Base-by-base conservation (phyloP, 2,888 invertebrate species). In the Myopa tessellatipennis region DNA sequence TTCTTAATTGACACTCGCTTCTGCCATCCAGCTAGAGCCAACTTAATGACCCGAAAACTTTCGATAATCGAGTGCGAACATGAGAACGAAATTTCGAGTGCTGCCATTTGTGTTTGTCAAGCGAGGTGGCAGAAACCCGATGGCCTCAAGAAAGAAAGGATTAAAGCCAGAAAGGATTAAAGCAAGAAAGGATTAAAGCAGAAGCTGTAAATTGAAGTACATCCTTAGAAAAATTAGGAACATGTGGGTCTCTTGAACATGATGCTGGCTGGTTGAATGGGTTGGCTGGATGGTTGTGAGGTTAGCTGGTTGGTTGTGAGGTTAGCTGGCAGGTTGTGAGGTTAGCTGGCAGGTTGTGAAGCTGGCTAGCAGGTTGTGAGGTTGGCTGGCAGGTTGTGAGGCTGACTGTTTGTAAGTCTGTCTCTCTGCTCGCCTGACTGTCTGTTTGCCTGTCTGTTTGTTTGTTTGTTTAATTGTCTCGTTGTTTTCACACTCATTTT, bases 11-110 rank as follows among this genome's bases (percentile, higher is more conserved):
- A 74, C 74, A 69, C 71, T 26, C 7, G 36, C 69, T 45, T 34
- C 38, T 50, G 18, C 52, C 26, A n/a, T 71, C 63, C 40, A 69
- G 34, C 1, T 50, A 34, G 78, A 65, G 77, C 74, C 75, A 74
- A 88, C 88, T 88, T 88, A 88, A 88, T 88, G 88, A 88, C 87
- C 87, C 84, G 88, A 87, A 88, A 88, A 88, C 85, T 87, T 87
- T 88, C 88, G 88, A 88, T 88, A 88, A 88, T 86, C 83, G 82
- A 78, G 73, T 77, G 79, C 52, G 78, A 71, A 79, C 70, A 71
- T 74, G 76, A 6, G 55, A n/a, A 3, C 55, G 76, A 74, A 75
- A 69, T 77, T 75, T 1, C 55, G 55, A 55, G 4, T 10, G 72
- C 72, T 77, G 69, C 77, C 60, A 75, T 76, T 80, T 74, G 52